Percentiles rank a stretch among this genome's conserved stretches.
Evolutionary conservation across 1,140 invertebrate species (phyloP).

Genomic region (Formica exsecta): DNA sequence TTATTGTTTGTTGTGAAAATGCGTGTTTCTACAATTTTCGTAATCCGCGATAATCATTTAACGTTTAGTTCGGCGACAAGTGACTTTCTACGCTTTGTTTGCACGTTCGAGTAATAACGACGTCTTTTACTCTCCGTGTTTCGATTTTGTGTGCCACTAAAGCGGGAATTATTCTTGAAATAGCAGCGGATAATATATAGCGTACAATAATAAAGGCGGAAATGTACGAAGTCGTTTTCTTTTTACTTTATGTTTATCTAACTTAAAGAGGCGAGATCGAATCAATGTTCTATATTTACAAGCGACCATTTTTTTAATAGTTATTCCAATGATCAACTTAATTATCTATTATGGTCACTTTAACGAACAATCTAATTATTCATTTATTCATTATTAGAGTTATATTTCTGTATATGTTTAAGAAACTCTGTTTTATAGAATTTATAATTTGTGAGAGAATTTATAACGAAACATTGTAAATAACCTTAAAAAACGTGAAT

Average conservation of each 20-base stretch:
- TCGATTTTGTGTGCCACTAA: slow-evolving; percentile 53
- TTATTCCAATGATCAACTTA: neutral
- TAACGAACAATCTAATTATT: neutral
- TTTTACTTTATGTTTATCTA: slow-evolving; percentile 16
- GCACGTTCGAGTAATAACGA: slow-evolving; percentile 43
- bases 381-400: slow-evolving; percentile 7
- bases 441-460: neutral
- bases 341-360: neutral
- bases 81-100: slow-evolving; percentile 21
- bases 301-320: neutral
- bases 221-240: slow-evolving; percentile 24
- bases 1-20: slow-evolving; percentile 14
- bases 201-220: slow-evolving; percentile 44
- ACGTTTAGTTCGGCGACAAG: slow-evolving; percentile 41
- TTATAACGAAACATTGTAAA: neutral
- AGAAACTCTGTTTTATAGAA: neutral
- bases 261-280: slow-evolving; percentile 31
- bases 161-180: slow-evolving; percentile 52
- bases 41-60: slow-evolving; percentile 30
- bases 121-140: slow-evolving; percentile 24
- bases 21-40: slow-evolving; percentile 25
- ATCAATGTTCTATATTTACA: slow-evolving; percentile 12
- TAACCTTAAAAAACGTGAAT: neutral
- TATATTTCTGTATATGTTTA: neutral
- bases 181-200: slow-evolving; percentile 8